These are phyloP conservation scores for Struthio camelus DNA, from an alignment of 2,113 vertebrate species.

Conservation along the genomic window DNA sequence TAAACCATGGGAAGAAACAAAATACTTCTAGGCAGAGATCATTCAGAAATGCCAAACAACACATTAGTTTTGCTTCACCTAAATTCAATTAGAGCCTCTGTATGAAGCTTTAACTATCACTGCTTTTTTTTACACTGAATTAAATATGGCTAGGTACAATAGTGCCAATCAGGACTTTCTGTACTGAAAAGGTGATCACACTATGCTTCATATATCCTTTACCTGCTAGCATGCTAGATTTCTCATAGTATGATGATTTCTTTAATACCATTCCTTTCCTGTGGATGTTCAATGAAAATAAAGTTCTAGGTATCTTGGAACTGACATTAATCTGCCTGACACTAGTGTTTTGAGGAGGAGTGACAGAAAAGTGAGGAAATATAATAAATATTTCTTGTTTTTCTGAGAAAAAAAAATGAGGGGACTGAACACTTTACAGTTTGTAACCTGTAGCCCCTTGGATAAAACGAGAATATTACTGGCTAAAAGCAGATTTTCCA, in stretches of 20 bases:
- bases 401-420: not conserved
- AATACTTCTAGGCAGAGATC: not conserved
- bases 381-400: not conserved
- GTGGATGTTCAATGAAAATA: not conserved
- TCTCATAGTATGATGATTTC: not conserved
- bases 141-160: not conserved
- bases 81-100: conserved; percentile 35
- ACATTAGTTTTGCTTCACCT: conserved; percentile 43
- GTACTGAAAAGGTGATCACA: not conserved
- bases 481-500: not conserved
- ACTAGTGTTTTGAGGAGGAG: not conserved
- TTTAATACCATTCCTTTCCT: not conserved
- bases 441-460: not conserved
- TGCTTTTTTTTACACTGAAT: not conserved
- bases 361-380: not conserved
- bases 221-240: not conserved
- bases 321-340: not conserved
- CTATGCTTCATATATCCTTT: not conserved
- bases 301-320: not conserved
- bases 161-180: not conserved
- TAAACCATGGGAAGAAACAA: not conserved
- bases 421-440: not conserved
- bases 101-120: conserved; percentile 24
- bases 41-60: conserved; percentile 6
- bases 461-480: not conserved